Percentiles rank a stretch among this genome's conserved stretches.
Conservation (phyloP, 2,797 vertebrate genomes). For the Mus caroli region DNA sequence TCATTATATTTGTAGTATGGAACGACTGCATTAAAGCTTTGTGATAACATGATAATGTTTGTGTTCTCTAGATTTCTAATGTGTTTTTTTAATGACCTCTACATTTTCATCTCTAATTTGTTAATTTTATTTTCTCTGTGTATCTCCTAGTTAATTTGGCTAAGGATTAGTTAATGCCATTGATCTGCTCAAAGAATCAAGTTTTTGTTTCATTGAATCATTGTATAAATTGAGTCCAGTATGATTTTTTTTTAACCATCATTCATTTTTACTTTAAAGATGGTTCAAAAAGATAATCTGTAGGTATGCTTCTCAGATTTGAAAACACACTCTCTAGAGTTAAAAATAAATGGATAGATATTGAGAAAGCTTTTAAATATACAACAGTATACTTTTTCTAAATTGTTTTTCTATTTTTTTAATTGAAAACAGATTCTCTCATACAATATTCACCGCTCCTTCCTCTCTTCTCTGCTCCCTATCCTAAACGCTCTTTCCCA, state of each 20-base stretch:
- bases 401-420: not conserved
- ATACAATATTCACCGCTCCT: not conserved
- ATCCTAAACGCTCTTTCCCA: not conserved
- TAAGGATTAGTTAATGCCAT: not conserved
- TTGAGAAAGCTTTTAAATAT: not conserved
- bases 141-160: not conserved
- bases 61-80: no score
- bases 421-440: not conserved
- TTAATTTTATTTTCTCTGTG: not conserved
- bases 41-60: no score
- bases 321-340: not conserved
- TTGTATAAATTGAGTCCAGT: not conserved
- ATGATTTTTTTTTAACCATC: not conserved
- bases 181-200: not conserved
- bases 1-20: no score
- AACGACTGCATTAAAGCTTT: no score
- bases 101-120: not conserved
- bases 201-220: not conserved
- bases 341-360: not conserved
- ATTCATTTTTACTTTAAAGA: slow-evolving; percentile 9
- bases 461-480: not conserved
- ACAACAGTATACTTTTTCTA: not conserved
- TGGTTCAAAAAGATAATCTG: not conserved
- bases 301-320: not conserved
- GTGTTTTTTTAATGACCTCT: not conserved